Base-by-base conservation (phyloP, 2,888 invertebrate genomes). In the Cephus pygmeus region DNA sequence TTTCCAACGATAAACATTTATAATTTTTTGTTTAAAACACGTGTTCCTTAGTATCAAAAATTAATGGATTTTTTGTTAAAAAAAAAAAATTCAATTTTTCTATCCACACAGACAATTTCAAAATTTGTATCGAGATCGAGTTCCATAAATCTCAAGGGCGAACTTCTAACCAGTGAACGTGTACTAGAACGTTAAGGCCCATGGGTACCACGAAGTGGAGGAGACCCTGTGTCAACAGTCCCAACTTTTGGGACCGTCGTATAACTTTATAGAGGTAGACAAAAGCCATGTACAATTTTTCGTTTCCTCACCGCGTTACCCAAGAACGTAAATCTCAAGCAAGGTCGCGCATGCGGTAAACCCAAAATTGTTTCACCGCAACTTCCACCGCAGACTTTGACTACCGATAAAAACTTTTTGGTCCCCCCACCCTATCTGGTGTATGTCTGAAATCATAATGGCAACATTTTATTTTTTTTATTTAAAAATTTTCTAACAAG, bases 191-290 rank as follows among this genome's bases (percentile, higher is more conserved):
- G 23, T 56, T 56, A 56, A 15, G 40, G 23, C 23, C 40, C 40
- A 40, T 40, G 9, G 40, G 40, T 40, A 23, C 40, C 15, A 15
- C 40, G 23, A 56, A 56, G 23, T 23, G 23, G 9, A 56, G 40
- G 40, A 56, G 23, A 4, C 40, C 40, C 40, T 56, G 40, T 56
- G 40, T 56, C 40, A 56, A 56, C 23, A 56, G 40, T 56, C 40
- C 40, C 23, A 23, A 56, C 9, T 56, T 23, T 23, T 56, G 40
- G 40, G 40, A 56, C 40, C 23, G 83, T 83, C 81, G 77, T 83
- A 83, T 81, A 83, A 83, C 79, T 83, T 83, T 83, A 83, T 83
- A 82, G 83, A 79, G 80, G 81, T 76, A 23, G 31, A 34, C 76
- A 79, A 77, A 81, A 78, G 71, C 71, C 12, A 23, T 56, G 23